phyloP scores from a whole-genome alignment of 2,797 vertebrate species.

The Epinephelus coioides region DNA sequence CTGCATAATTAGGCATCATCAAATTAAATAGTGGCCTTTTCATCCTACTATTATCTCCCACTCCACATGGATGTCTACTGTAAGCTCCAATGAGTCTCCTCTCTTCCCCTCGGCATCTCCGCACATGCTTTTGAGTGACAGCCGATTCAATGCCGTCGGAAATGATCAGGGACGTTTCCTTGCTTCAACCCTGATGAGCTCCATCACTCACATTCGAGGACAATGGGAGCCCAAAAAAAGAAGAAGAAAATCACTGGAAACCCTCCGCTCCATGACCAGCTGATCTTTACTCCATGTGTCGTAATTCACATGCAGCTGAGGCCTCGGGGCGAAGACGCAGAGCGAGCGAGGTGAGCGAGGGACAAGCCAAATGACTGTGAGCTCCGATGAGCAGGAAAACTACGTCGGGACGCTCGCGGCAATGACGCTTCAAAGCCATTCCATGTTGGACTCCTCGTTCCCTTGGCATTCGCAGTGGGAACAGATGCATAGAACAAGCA shows the following conservation, averaged over 20 bases:
- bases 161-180: constrained; percentile 49
- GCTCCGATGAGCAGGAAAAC: constrained; percentile 67
- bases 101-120: constrained; percentile 15
- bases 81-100: constrained; percentile 34
- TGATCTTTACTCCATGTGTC: constrained; percentile 65
- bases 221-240: constrained; percentile 19
- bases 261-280: constrained; percentile 41
- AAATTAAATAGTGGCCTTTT: constrained; percentile 58
- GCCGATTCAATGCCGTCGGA: constrained; percentile 30
- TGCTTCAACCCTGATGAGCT: constrained; percentile 10
- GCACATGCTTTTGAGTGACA: constrained; percentile 45
- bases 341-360: constrained; percentile 22
- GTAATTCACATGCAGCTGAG: constrained; percentile 37
- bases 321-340: constrained; percentile 32
- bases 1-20: constrained; percentile 54
- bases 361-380: constrained; percentile 50
- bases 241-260: constrained; percentile 8
- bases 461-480: constrained; percentile 69
- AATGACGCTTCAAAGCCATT: constrained; percentile 68
- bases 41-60: constrained; percentile 51
- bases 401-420: constrained; percentile 45
- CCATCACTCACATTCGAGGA: constrained; percentile 34
- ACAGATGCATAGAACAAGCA: constrained; percentile 74
- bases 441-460: constrained; percentile 68
- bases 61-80: constrained; percentile 35